Base-by-base conservation (phyloP, 2,113 vertebrate genomes). In the Todiramphus chloris region DNA sequence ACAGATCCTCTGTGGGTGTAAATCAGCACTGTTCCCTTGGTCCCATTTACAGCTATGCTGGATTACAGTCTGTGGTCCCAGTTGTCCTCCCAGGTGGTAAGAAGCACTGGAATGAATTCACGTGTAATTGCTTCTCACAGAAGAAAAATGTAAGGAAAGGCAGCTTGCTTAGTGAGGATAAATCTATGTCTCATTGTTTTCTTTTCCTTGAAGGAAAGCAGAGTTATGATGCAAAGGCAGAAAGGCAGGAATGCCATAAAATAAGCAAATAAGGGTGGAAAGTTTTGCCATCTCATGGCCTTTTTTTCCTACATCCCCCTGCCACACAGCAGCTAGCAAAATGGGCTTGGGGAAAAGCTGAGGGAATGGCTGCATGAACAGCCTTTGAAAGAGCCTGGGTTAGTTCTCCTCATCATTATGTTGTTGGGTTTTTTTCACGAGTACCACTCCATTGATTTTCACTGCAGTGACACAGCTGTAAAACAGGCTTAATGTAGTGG, bases 401-500 rank as follows among this genome's bases (percentile, higher is more conserved):
- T 64, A 62, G 62, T 83, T 91, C 76, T 88, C 17, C 17, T 76
- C 5, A 0, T 56, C 46, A 8, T 85, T 53, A 28, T 2, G 1
- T 46, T 58, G 24, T 1, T 0, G 60, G 13, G 16, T 33, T 60
- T 74, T 87, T 94, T 80, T 20, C 60, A 79, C 69, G 20, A 37
- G 35, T 93, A 39, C 50, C 58, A 66, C 80, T 87, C 48, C 80
- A 56, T 48, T 94, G 76, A 89, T 92, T 95, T 96, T 84, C 64
- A 87, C 58, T 82, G 69, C 86, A 68, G 41, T 79, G 77, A 53
- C 77, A 78, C 33, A 76, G 69, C 73, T 90, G 77, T 96, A 87
- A 96, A 92, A 87, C 58, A 81, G 62, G 56, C 81, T 96, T 95
- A 92, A 91, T 78, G 76, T 75, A 92, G 86, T 50, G 48, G 48